These are phyloP conservation scores for Paralichthys olivaceus DNA, from an alignment of 2,113 vertebrate species.

Conservation along the genomic window DNA sequence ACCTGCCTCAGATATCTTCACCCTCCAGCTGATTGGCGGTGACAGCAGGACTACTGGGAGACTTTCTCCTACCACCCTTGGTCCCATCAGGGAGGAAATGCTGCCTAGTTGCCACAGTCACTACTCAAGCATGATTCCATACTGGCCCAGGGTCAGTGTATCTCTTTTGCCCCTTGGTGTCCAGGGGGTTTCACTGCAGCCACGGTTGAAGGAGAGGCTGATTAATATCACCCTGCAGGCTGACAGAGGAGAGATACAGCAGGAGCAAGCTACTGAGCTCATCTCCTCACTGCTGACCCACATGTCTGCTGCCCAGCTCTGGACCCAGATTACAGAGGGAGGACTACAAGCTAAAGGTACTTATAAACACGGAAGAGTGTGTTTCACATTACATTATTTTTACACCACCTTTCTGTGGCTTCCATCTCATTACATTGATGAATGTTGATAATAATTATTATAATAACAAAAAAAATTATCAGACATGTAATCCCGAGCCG, in stretches of 20 bases:
- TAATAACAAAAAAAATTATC: no score
- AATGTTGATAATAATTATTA: no score
- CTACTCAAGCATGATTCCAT: rapidly evolving
- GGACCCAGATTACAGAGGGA: conserved; percentile 69
- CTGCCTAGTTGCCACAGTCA: conserved; percentile 34
- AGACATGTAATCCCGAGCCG: no score
- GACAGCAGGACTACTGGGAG: conserved; percentile 83
- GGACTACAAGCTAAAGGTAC: conserved; percentile 37
- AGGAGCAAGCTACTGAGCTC: conserved; percentile 85
- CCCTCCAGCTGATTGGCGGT: conserved; percentile 88
- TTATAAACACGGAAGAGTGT: not conserved
- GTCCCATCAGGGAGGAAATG: conserved; percentile 13
- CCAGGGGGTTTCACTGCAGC: conserved; percentile 57
- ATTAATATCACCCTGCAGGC: conserved; percentile 87
- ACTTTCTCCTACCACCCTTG: not conserved
- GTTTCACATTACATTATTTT: not conserved
- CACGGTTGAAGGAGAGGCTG: conserved; percentile 81
- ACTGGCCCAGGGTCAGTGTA: not conserved
- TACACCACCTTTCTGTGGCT: no score
- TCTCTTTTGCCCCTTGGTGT: conserved; percentile 55
- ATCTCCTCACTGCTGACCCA: conserved; percentile 86
- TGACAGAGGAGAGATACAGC: conserved; percentile 82
- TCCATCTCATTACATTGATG: no score
- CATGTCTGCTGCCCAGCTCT: conserved; percentile 72
- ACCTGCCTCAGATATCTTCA: conserved; percentile 81